Conservation (phyloP, 2,888 invertebrate genomes). For the Drosophila subquinaria region DNA sequence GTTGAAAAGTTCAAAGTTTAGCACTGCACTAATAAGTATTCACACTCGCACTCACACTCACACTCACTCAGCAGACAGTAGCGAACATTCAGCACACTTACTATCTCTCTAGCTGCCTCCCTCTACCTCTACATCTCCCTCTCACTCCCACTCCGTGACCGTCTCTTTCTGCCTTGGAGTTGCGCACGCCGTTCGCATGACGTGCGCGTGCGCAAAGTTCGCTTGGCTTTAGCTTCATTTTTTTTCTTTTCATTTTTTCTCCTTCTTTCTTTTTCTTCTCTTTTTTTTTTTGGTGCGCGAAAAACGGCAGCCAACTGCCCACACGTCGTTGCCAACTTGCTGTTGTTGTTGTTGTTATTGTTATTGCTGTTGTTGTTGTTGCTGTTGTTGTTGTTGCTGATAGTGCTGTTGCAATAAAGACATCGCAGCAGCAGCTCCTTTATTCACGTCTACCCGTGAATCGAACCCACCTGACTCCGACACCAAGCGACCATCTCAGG, state of each 20-base stretch:
- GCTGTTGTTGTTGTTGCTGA: slow-evolving; percentile 26
- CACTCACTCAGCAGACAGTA: slow-evolving; percentile 25
- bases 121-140: neutral
- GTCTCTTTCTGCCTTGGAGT: slow-evolving; percentile 15
- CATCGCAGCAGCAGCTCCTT: slow-evolving; percentile 48
- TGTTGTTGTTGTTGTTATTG: slow-evolving; percentile 11
- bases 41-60: slow-evolving; percentile 1
- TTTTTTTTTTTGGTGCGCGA: slow-evolving; percentile 55
- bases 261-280: slow-evolving; percentile 14
- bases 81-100: slow-evolving; percentile 13
- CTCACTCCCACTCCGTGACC: neutral
- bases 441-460: slow-evolving; percentile 63
- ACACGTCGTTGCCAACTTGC: slow-evolving; percentile 46
- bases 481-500: slow-evolving; percentile 3
- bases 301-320: slow-evolving; percentile 76
- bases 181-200: slow-evolving; percentile 65
- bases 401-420: slow-evolving; percentile 53
- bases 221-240: slow-evolving; percentile 39
- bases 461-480: slow-evolving; percentile 41
- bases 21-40: slow-evolving; percentile 21
- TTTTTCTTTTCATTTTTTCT: neutral
- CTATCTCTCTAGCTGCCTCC: neutral
- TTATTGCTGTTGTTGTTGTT: slow-evolving; percentile 23
- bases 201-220: slow-evolving; percentile 71
- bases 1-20: slow-evolving; percentile 53